Percentiles rank a stretch among this genome's conserved stretches.
These are phyloP conservation scores for Montifringilla adamsi DNA, from an alignment of 2,113 vertebrate genomes.

Conservation along the genomic window DNA sequence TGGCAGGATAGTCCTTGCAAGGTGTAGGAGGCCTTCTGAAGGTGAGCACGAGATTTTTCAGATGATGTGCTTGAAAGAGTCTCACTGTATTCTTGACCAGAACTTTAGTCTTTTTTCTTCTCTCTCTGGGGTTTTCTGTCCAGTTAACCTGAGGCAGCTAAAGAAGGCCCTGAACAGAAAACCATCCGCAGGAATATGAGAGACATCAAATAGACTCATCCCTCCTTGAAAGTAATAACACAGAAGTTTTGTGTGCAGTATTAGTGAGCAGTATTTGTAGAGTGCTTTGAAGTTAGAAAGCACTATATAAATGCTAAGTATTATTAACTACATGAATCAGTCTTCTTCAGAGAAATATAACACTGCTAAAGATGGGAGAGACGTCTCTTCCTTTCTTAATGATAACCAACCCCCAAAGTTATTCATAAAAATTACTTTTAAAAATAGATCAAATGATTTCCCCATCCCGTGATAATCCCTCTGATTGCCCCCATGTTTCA, in stretches of 20 bases:
- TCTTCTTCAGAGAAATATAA: constrained; percentile 44
- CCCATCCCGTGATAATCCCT: constrained; percentile 45
- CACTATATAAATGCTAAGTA: constrained; percentile 42
- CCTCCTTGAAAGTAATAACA: neutral
- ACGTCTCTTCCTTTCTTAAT: constrained; percentile 42
- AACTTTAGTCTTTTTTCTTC: neutral
- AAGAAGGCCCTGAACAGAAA: neutral
- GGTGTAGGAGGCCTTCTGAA: neutral
- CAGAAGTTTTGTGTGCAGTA: neutral
- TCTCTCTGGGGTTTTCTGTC: neutral
- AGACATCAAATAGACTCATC: neutral
- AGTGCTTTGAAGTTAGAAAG: constrained; percentile 52
- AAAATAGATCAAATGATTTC: constrained; percentile 67
- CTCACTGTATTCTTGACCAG: neutral
- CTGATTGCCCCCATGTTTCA: constrained; percentile 55
- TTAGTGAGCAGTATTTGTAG: neutral
- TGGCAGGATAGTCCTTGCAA: neutral
- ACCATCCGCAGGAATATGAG: neutral
- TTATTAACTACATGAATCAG: constrained; percentile 50
- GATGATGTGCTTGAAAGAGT: neutral
- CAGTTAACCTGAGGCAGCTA: neutral
- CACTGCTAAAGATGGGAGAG: constrained; percentile 27
- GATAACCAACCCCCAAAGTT: constrained; percentile 46
- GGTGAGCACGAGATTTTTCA: neutral
- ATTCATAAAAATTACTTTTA: constrained; percentile 56